A percentile compares a stretch with the other conserved stretches of the same genome.
Evolutionary conservation across 1,140 invertebrate species (phyloP).

Genomic region (Tenebrio molitor): DNA sequence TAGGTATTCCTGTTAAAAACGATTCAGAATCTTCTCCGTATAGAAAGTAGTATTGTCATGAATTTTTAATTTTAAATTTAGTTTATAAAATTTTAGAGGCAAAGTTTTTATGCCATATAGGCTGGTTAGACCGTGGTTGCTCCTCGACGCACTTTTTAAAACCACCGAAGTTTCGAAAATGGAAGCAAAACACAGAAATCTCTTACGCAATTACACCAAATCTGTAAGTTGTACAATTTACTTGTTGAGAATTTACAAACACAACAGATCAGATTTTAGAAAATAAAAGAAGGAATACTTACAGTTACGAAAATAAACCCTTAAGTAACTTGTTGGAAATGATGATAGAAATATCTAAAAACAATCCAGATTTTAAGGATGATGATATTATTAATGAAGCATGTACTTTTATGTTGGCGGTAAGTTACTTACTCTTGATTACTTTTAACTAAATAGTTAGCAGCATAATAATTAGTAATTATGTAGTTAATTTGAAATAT

Average conservation of each 20-base stretch:
- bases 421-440: constrained; percentile 65
- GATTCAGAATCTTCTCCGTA: constrained; percentile 69
- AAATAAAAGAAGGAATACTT: constrained; percentile 41
- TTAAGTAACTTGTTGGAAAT: constrained; percentile 75
- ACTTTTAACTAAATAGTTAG: too few relatives aligned
- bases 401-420: constrained; percentile 83
- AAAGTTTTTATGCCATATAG: constrained; percentile 70
- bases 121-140: constrained; percentile 75
- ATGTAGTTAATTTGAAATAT: constrained; percentile 1
- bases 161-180: constrained; percentile 71
- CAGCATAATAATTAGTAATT: too few relatives aligned
- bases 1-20: constrained; percentile 67
- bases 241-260: too few relatives aligned
- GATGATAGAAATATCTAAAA: constrained; percentile 75
- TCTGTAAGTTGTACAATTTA: constrained; percentile 10
- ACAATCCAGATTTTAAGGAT: constrained; percentile 72
- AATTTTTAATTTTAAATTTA: constrained; percentile 14
- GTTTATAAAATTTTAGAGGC: constrained; percentile 65
- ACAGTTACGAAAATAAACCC: not conserved
- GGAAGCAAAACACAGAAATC: constrained; percentile 71
- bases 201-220: constrained; percentile 75
- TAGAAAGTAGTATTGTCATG: constrained; percentile 65
- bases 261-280: constrained; percentile 47
- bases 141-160: constrained; percentile 75
- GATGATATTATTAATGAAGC: constrained; percentile 80